Conservation (phyloP, 1,140 invertebrate species). For the Trachymyrmex cornetzi region DNA sequence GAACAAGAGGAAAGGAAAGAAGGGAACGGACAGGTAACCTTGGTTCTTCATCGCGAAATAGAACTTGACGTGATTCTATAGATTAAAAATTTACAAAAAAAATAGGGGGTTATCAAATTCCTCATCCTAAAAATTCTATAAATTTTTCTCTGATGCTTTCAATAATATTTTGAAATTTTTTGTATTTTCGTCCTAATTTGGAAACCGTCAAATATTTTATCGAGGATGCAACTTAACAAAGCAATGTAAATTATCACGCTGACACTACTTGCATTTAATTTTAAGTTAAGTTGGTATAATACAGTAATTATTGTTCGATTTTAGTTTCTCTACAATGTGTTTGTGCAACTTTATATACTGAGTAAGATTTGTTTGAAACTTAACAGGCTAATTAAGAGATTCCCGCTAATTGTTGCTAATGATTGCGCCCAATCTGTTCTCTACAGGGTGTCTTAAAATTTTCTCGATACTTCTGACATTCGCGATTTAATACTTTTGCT, state of each 20-base stretch:
- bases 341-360: background rate
- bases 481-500: background rate
- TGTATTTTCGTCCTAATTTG: too few species aligned
- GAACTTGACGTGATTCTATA: background rate
- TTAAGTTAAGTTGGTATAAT: too few species aligned
- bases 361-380: background rate
- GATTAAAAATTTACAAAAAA: background rate
- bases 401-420: slow-evolving; percentile 11
- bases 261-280: too few species aligned
- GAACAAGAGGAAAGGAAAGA: background rate
- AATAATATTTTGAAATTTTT: too few species aligned
- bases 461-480: background rate
- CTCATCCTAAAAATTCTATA: too few species aligned
- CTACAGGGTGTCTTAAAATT: background rate
- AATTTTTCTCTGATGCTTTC: too few species aligned
- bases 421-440: background rate
- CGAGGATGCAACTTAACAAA: too few species aligned
- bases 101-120: background rate
- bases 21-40: slow-evolving; percentile 17
- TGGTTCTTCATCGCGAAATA: slow-evolving; percentile 15
- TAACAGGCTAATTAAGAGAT: slow-evolving; percentile 23
- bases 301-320: background rate
- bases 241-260: too few species aligned
- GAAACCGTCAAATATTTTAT: too few species aligned
- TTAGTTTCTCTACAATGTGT: background rate